phyloP scores from a whole-genome alignment of 2,888 invertebrate species.

The Watsonalla binaria region DNA sequence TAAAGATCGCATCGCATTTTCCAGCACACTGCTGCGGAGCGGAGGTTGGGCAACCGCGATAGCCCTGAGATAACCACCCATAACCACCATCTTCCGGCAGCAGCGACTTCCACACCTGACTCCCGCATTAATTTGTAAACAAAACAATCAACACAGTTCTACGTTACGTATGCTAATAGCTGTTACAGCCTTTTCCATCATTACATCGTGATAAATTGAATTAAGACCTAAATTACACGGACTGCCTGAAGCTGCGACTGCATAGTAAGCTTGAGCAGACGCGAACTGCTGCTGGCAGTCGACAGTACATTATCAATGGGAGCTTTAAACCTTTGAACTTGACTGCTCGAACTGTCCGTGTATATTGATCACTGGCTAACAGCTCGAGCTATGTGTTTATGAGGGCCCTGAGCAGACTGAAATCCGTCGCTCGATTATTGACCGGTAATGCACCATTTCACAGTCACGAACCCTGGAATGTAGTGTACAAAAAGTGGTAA shows the following conservation, averaged over 20 bases:
- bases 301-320: too few relatives aligned
- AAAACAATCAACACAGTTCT: slow-evolving; percentile 4
- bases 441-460: slow-evolving; percentile 67
- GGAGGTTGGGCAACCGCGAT: slow-evolving; percentile 55
- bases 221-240: too few relatives aligned
- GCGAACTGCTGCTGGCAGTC: too few relatives aligned
- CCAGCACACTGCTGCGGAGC: slow-evolving; percentile 18
- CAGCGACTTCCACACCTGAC: slow-evolving; percentile 56
- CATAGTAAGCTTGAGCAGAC: too few relatives aligned
- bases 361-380: too few relatives aligned
- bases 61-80: slow-evolving; percentile 62
- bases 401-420: slow-evolving; percentile 52
- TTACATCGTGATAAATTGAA: too few relatives aligned
- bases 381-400: background rate
- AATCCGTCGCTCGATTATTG: slow-evolving; percentile 33
- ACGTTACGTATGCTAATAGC: slow-evolving; percentile 17
- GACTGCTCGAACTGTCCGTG: too few relatives aligned
- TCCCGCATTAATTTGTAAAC: slow-evolving; percentile 46
- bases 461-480: slow-evolving; percentile 66
- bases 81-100: slow-evolving; percentile 65
- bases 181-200: too few relatives aligned
- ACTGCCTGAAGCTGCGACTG: too few relatives aligned
- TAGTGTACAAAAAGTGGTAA: slow-evolving; percentile 58
- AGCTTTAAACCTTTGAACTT: too few relatives aligned
- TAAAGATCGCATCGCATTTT: slow-evolving; percentile 8